phyloP scores from a whole-genome alignment of 2,113 vertebrate species.

The Melospiza georgiana region DNA sequence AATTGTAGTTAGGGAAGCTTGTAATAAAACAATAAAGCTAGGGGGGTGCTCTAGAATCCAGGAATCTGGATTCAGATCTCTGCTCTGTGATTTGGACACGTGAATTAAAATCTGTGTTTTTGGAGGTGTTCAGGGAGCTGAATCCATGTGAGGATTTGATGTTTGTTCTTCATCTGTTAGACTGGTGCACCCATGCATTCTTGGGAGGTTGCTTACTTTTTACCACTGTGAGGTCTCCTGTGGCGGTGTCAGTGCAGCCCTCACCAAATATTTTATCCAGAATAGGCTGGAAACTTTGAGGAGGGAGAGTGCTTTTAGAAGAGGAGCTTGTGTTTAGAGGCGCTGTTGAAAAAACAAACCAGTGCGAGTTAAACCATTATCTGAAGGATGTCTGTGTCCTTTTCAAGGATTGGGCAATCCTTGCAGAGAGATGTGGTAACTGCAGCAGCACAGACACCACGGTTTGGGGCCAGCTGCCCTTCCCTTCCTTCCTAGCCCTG shows the following conservation, averaged over 20 bases:
- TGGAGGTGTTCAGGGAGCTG: neutral
- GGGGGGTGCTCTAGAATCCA: neutral
- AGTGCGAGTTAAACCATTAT: neutral
- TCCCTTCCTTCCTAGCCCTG: conserved; percentile 49
- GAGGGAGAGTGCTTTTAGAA: neutral
- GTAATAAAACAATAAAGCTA: neutral
- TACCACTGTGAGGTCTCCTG: neutral
- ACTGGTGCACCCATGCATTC: neutral
- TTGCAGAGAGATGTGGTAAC: neutral
- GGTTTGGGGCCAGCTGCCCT: conserved; percentile 42
- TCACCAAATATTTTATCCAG: neutral
- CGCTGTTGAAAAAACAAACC: neutral
- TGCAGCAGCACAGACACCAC: conserved; percentile 23
- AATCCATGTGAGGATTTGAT: neutral
- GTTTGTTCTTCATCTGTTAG: neutral
- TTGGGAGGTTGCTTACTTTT: neutral
- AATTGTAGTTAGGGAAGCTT: neutral
- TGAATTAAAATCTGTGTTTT: neutral
- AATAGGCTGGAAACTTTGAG: neutral
- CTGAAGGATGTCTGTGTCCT: conserved; percentile 32
- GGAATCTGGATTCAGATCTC: neutral
- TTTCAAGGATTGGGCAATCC: conserved; percentile 41
- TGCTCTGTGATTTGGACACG: neutral
- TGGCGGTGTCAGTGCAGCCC: neutral
- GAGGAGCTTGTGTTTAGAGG: neutral